These are phyloP conservation scores for Capricornis sumatraensis DNA, from an alignment of 2,113 vertebrate genomes.

Conservation along the genomic window DNA sequence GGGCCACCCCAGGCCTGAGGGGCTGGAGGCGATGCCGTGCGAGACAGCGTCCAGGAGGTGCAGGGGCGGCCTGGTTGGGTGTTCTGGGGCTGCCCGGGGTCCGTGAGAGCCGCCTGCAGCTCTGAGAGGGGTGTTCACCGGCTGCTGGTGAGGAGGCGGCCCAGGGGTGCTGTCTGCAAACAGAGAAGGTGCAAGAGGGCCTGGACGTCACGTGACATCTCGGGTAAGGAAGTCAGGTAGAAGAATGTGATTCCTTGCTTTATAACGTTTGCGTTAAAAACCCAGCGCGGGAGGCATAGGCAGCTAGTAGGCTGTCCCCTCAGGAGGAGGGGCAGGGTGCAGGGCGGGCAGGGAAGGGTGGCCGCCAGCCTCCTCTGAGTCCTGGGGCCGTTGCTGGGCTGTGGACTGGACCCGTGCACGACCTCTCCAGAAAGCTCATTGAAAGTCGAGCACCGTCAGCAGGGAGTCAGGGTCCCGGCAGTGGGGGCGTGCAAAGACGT, in stretches of 20 bases:
- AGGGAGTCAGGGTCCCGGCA: background rate
- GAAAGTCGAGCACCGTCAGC: rapidly evolving
- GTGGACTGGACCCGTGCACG: background rate
- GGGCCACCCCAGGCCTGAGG: background rate
- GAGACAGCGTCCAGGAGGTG: background rate
- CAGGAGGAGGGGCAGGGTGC: background rate
- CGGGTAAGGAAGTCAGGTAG: background rate
- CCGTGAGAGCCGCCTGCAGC: background rate
- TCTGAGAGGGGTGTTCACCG: rapidly evolving
- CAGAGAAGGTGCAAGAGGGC: background rate
- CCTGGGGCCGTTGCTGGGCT: background rate
- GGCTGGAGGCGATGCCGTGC: rapidly evolving
- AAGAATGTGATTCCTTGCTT: background rate
- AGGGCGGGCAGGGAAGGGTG: background rate
- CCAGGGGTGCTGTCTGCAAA: rapidly evolving
- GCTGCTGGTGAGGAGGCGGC: background rate
- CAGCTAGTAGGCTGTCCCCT: background rate
- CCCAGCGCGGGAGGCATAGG: rapidly evolving
- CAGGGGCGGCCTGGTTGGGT: background rate
- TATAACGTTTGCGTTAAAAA: background rate
- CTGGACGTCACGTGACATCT: background rate
- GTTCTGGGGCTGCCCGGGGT: background rate
- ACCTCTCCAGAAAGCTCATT: background rate
- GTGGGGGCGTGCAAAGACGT: background rate
- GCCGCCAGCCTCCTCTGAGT: rapidly evolving